Evolutionary conservation across 2,888 invertebrate species (phyloP).

Genomic region (Eurytoma californica): DNA sequence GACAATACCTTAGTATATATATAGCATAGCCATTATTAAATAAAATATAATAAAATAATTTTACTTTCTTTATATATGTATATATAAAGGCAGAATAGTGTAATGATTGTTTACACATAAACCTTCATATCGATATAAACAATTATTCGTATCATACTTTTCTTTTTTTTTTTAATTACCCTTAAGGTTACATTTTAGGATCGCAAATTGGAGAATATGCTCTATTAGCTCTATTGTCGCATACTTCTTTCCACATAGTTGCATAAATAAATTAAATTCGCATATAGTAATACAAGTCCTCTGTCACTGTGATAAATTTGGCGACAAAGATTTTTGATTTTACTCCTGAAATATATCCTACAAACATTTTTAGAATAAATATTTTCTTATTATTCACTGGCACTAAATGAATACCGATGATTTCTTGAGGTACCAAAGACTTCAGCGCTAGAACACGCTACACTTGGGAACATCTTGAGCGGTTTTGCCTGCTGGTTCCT

Average conservation of each 20-base stretch:
- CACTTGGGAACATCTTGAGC: constrained; percentile 36
- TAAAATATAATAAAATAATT: constrained; percentile 52
- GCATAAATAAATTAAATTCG: constrained; percentile 46
- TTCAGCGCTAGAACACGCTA: constrained; percentile 51
- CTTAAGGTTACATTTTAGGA: constrained; percentile 33
- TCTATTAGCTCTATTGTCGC: constrained; percentile 42
- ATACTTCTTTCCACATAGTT: constrained; percentile 25
- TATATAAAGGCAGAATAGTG: constrained; percentile 37
- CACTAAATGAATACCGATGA: constrained; percentile 47
- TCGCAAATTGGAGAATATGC: neutral
- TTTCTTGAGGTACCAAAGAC: constrained; percentile 45
- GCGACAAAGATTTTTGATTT: constrained; percentile 41
- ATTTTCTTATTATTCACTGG: constrained; percentile 41
- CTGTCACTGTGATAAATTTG: constrained; percentile 19
- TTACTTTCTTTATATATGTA: constrained; percentile 38
- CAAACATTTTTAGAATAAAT: constrained; percentile 39
- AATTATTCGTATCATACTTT: constrained; percentile 39
- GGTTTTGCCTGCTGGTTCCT: constrained; percentile 12
- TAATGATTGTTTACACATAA: constrained; percentile 44
- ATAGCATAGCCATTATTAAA: constrained; percentile 50
- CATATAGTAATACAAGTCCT: constrained; percentile 27
- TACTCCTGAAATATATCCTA: constrained; percentile 32
- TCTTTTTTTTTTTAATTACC: constrained; percentile 5
- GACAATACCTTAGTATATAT: constrained; percentile 29
- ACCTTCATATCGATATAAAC: constrained; percentile 40